These are phyloP conservation scores for Mimumesa dahlbomi DNA, from an alignment of 2,888 invertebrate genomes.

Conservation along the genomic window DNA sequence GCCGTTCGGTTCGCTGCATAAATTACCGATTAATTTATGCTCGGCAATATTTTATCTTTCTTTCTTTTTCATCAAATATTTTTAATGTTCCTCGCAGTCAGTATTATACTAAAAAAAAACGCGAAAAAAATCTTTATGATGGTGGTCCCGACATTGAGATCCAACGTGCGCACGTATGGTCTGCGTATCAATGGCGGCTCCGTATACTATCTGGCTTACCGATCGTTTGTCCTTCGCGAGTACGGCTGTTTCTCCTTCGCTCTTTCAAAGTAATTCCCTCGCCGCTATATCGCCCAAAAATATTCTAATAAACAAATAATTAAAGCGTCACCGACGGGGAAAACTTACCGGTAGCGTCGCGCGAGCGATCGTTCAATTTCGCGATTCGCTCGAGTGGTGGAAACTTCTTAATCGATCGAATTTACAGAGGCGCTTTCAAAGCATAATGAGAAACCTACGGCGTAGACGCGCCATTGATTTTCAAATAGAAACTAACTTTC, in stretches of 20 bases:
- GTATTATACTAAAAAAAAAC: neutral
- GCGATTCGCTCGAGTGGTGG: neutral
- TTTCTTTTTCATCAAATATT: too few relatives aligned
- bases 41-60: too few relatives aligned
- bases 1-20: neutral
- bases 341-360: neutral
- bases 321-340: neutral
- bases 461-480: constrained; percentile 46
- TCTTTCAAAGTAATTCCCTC: too few relatives aligned
- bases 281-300: neutral
- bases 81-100: too few relatives aligned
- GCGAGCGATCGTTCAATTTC: neutral
- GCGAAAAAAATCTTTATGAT: neutral
- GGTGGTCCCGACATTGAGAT: neutral
- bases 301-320: constrained; percentile 7
- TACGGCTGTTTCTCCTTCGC: constrained; percentile 1
- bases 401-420: constrained; percentile 46
- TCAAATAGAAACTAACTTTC: constrained; percentile 61
- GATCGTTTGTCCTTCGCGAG: constrained; percentile 57
- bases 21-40: too few relatives aligned
- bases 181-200: constrained; percentile 76
- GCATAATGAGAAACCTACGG: constrained; percentile 42
- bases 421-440: constrained; percentile 41
- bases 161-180: constrained; percentile 9
- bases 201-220: constrained; percentile 64